These are phyloP conservation scores for Baronia brevicornis DNA, from an alignment of 2,888 invertebrate genomes.

Conservation along the genomic window DNA sequence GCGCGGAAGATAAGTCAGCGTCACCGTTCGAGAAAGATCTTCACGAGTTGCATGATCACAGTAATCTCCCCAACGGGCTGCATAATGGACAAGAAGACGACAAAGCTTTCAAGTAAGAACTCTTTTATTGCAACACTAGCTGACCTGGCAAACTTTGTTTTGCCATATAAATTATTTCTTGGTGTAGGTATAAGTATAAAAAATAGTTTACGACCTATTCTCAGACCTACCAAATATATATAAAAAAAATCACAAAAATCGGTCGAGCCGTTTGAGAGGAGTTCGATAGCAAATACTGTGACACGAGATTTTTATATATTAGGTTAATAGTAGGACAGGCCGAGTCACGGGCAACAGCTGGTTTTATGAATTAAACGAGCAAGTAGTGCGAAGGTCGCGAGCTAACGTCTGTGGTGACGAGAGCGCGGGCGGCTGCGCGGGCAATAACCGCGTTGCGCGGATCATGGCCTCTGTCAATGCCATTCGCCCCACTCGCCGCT, in stretches of 20 bases:
- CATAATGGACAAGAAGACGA: constrained; percentile 85
- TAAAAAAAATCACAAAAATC: no score
- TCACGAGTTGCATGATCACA: constrained; percentile 65
- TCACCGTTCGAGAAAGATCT: constrained; percentile 68
- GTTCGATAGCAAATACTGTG: no score
- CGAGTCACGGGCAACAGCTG: no score
- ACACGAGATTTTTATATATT: no score
- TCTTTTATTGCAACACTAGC: not conserved
- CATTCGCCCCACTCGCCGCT: constrained; percentile 32
- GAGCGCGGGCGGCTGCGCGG: constrained; percentile 41
- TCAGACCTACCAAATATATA: no score
- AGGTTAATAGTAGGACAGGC: no score
- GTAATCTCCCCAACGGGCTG: constrained; percentile 72
- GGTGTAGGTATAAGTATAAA: no score
- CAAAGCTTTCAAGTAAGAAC: constrained; percentile 91
- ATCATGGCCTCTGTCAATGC: constrained; percentile 70
- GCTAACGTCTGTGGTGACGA: no score
- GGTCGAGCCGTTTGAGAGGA: no score
- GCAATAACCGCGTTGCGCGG: constrained; percentile 60
- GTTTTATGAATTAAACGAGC: no score
- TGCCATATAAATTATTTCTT: not conserved
- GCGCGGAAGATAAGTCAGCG: constrained; percentile 58
- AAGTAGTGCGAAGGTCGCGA: no score
- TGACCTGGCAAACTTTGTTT: not conserved
- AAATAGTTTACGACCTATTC: no score